phyloP scores from a whole-genome alignment of 2,797 vertebrate species.

The Nyctibius grandis region DNA sequence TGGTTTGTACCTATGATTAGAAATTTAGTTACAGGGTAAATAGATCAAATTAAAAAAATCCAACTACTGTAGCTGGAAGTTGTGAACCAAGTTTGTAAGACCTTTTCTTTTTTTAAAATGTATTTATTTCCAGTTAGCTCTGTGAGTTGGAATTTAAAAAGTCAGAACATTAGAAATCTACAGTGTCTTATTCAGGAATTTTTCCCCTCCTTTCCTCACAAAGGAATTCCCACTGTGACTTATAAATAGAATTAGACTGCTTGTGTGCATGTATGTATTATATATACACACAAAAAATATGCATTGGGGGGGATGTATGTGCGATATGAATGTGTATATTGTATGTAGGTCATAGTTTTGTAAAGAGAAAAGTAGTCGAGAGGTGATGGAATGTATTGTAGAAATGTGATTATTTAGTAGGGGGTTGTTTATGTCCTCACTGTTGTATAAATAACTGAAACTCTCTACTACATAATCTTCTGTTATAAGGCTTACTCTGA shows the following conservation, averaged over 20 bases:
- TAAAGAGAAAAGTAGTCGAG: conserved; percentile 70
- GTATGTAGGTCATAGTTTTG: conserved; percentile 69
- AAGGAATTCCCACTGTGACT: conserved; percentile 83
- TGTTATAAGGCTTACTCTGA: conserved; percentile 78
- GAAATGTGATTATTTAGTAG: conserved; percentile 73
- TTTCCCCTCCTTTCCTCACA: conserved; percentile 73
- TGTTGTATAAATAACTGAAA: conserved; percentile 71
- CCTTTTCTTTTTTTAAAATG: conserved; percentile 62
- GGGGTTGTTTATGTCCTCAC: conserved; percentile 70
- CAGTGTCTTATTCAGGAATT: conserved; percentile 78
- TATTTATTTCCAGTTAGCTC: conserved; percentile 76
- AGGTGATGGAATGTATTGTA: conserved; percentile 74
- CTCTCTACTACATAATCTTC: conserved; percentile 69
- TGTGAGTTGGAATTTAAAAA: conserved; percentile 76
- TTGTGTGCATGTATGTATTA: conserved; percentile 76
- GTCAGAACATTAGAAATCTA: conserved; percentile 72
- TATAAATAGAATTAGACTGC: conserved; percentile 77
- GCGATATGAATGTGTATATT: conserved; percentile 73
- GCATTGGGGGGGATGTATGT: conserved; percentile 72
- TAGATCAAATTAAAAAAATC: conserved; percentile 71
- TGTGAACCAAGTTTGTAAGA: conserved; percentile 73
- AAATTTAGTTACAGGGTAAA: conserved; percentile 80
- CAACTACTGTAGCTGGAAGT: conserved; percentile 76
- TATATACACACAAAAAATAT: conserved; percentile 79
- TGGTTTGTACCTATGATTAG: conserved; percentile 78